Conservation (phyloP, 2,113 vertebrate genomes). For the Ctenodactylus gundi region DNA sequence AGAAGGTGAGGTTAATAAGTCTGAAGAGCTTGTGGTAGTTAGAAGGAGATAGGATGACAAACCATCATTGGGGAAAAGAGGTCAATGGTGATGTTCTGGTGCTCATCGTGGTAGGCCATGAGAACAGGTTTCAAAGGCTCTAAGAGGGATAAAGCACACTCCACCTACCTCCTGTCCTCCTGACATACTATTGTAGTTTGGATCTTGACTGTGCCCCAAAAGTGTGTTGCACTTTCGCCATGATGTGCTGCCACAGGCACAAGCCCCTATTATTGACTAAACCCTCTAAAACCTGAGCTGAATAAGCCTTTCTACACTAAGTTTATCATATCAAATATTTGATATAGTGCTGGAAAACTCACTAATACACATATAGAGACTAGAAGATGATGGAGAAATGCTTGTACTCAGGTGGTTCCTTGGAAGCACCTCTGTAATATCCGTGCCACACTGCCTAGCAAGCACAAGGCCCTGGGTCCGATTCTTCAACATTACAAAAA, state of each 20-base stretch:
- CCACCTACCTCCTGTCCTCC: not conserved
- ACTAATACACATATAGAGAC: not conserved
- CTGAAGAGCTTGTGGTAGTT: not conserved
- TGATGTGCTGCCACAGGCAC: not conserved
- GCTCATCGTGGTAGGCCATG: fast-evolving
- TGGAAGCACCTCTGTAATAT: too few species aligned
- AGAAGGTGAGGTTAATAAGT: not conserved
- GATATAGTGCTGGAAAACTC: not conserved
- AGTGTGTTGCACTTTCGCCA: not conserved
- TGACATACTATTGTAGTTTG: not conserved
- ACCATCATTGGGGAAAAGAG: not conserved
- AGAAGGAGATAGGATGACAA: not conserved
- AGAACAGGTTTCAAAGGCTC: not conserved
- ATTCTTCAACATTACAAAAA: too few species aligned
- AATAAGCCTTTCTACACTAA: not conserved
- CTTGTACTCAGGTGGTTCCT: too few species aligned
- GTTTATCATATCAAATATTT: not conserved
- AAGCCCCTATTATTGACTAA: not conserved
- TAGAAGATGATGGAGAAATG: too few species aligned
- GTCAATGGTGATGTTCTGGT: not conserved
- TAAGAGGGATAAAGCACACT: not conserved
- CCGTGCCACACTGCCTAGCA: too few species aligned
- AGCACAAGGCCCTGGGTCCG: too few species aligned
- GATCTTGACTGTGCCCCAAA: not conserved
- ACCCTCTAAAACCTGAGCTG: not conserved